Conservation (phyloP, 2,797 vertebrate species). For the Lerista edwardsae region DNA sequence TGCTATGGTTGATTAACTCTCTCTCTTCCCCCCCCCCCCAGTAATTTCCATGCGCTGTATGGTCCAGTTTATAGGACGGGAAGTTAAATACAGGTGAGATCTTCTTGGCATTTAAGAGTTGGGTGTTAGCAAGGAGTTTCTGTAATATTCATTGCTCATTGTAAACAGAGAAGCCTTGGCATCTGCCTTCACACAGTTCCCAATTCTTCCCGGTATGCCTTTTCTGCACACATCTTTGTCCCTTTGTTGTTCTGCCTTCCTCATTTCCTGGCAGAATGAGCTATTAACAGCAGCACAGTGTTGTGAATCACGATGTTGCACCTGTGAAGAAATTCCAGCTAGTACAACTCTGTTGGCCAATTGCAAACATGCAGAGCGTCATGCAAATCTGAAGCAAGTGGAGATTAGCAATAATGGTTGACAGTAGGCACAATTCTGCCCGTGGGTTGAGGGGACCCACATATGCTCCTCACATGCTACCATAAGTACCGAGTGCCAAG, state of each 20-base stretch:
- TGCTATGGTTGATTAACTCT: not conserved
- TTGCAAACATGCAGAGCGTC: not conserved
- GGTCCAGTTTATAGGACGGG: conserved; percentile 90
- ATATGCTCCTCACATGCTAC: not conserved
- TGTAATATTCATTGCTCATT: not conserved
- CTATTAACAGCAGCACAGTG: not conserved
- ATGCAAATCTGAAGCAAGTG: not conserved
- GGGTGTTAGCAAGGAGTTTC: not conserved
- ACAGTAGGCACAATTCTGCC: not conserved
- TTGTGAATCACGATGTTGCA: not conserved
- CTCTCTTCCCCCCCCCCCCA: conserved; percentile 56
- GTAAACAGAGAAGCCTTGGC: rapidly evolving
- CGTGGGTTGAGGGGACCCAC: not conserved
- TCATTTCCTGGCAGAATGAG: not conserved
- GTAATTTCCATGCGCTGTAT: conserved; percentile 90
- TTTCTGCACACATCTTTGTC: not conserved
- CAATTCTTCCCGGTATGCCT: not conserved
- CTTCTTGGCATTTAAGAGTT: conserved; percentile 6
- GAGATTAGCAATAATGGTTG: not conserved
- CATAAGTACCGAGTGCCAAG: not conserved
- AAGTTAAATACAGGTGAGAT: conserved; percentile 85
- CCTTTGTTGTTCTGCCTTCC: not conserved
- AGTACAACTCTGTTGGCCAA: not conserved
- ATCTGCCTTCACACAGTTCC: not conserved
- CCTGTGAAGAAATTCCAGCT: not conserved